Percentiles rank a stretch among this genome's conserved stretches.
Conservation (phyloP, 2,888 invertebrate genomes). For the Lasioglossum zephyrum region DNA sequence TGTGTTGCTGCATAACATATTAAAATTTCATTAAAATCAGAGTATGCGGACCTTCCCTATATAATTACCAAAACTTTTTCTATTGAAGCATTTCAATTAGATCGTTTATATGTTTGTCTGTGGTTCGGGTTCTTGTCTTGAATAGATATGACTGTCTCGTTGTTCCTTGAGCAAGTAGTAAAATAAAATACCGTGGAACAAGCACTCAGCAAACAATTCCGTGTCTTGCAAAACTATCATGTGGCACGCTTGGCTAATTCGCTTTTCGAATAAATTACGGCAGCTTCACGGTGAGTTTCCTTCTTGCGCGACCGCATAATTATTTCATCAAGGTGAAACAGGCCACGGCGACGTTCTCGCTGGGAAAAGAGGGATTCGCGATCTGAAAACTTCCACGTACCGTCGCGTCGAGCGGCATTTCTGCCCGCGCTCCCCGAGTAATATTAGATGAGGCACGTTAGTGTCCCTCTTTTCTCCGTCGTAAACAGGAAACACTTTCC, state of each 20-base stretch:
- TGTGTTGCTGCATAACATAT: too few species aligned
- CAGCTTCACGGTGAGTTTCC: conserved; percentile 28
- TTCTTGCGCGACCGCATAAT: conserved; percentile 31
- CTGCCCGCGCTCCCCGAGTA: background rate
- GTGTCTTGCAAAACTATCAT: conserved; percentile 12
- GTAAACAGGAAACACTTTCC: conserved; percentile 1
- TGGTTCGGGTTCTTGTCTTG: background rate
- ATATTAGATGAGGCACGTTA: conserved; percentile 14
- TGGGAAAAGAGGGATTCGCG: background rate
- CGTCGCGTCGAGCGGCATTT: background rate
- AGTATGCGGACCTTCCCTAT: too few species aligned
- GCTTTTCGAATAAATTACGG: conserved; percentile 23
- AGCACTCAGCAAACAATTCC: background rate
- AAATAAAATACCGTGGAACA: background rate
- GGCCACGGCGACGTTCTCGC: background rate
- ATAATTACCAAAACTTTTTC: too few species aligned
- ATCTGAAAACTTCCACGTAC: conserved; percentile 11
- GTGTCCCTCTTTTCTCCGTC: conserved; percentile 4
- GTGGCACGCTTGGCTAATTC: conserved; percentile 14
- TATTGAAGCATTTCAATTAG: background rate
- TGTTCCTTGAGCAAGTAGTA: background rate
- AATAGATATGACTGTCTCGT: background rate
- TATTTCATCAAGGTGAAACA: conserved; percentile 33
- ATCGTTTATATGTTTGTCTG: background rate
- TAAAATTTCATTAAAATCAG: too few species aligned